Evolutionary conservation across 2,797 vertebrate species (phyloP).

Genomic region (Argyrosomus regius): DNA sequence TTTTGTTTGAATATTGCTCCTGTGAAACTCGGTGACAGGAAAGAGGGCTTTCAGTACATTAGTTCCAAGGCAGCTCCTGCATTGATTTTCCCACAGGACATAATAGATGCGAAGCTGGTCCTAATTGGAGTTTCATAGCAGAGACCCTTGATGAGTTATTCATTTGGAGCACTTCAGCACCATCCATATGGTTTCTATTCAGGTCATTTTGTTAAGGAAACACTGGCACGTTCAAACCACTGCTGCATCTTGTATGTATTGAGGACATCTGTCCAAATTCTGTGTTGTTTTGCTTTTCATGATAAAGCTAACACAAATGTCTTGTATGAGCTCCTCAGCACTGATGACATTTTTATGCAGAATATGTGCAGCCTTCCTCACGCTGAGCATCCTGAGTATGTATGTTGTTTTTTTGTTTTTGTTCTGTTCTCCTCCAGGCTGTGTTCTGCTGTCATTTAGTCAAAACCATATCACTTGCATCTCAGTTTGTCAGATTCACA

Average conservation of each 20-base stretch:
- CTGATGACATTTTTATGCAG: constrained; percentile 29
- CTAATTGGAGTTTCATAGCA: constrained; percentile 68
- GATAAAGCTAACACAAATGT: constrained; percentile 8
- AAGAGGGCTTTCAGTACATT: constrained; percentile 60
- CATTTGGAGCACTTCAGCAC: constrained; percentile 44
- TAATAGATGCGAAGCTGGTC: constrained; percentile 51
- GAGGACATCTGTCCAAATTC: constrained; percentile 21
- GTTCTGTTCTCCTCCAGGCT: constrained; percentile 15
- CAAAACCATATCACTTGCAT: background rate
- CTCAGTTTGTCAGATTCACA: constrained; percentile 38
- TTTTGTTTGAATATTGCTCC: constrained; percentile 54
- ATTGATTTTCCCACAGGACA: constrained; percentile 77
- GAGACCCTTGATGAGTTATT: constrained; percentile 61
- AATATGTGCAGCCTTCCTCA: constrained; percentile 1
- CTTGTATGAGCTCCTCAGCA: constrained; percentile 11
- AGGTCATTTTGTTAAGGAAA: constrained; percentile 36
- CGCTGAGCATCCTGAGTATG: background rate
- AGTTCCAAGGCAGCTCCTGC: constrained; percentile 57
- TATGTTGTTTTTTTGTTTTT: constrained; percentile 13
- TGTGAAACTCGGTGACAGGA: constrained; percentile 43
- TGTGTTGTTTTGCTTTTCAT: constrained; percentile 9
- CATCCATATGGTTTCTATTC: constrained; percentile 41
- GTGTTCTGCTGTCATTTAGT: constrained; percentile 31
- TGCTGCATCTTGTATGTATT: constrained; percentile 26
- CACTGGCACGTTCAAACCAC: constrained; percentile 2